Base-by-base conservation (phyloP, 1,140 invertebrate species). In the Musca domestica region DNA sequence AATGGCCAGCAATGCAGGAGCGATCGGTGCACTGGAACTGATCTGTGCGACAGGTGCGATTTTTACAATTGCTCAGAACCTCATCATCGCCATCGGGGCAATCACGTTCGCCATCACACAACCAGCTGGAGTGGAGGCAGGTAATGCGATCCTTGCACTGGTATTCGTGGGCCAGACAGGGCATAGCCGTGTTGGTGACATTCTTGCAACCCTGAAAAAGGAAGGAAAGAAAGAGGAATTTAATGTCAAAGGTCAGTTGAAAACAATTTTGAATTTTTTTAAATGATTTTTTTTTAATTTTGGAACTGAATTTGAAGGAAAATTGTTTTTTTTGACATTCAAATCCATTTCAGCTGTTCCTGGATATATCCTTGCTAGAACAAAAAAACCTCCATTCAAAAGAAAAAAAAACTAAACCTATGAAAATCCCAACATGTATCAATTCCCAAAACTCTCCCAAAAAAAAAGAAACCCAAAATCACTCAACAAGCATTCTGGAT, bases 11-110 rank as follows among this genome's bases (percentile, higher is more conserved):
- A 67, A 97, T 95, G 74, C 95, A 98, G 54, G 87, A 88, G 25
- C 87, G 87, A 83, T 93, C 90, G 9, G 86, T 86, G 76, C 93
- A 95, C 72, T 92, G 91, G 78, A 94, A 95, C 80, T 95, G 91
- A 82, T 94, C 90, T 0, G 88, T 80, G 69, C 91, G 81, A 86
- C 95, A 93, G 70, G 94, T 91, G 70, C 91, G 82, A 83, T 94
- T 89, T 68, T 87, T 84, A 78, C 92, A 94, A 64, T 87, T 81
- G 66, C 85, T 81, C 0, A 85, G 80, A 0, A 85, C 85, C 78
- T 96, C 94, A 74, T 96, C 94, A 0, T 87, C 88, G 12, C 91
- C 92, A 74, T 94, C 92, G 0, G 90, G 87, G 76, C 94, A 95
- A 77, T 95, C 94, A 7, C 85, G 86, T 72, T 93, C 90, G 0